A percentile compares a stretch with the other conserved stretches of the same genome.
Conservation (phyloP, 1,140 invertebrate species). For the Leptinotarsa defecta region DNA sequence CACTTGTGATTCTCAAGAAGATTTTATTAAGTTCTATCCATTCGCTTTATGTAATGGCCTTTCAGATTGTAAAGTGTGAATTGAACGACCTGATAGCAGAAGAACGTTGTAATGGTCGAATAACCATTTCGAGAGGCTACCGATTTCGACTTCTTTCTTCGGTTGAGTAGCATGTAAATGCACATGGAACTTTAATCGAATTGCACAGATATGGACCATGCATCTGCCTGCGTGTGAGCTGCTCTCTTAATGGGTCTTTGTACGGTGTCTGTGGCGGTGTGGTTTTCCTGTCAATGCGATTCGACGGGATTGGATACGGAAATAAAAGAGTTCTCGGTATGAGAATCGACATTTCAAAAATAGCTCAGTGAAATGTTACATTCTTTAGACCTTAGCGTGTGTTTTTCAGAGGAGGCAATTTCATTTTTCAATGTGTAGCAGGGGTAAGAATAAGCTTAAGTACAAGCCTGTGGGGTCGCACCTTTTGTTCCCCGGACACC, state of each 20-base stretch:
- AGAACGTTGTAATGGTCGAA: constrained; percentile 33
- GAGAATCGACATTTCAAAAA: too few species aligned
- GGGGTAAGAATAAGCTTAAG: too few species aligned
- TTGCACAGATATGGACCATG: constrained; percentile 16
- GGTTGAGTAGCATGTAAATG: constrained; percentile 24
- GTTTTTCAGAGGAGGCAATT: too few species aligned
- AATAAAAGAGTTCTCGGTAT: too few species aligned
- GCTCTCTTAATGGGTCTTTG: constrained; percentile 11
- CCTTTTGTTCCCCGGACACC: too few species aligned
- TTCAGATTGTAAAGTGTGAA: constrained; percentile 31
- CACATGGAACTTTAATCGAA: constrained; percentile 24
- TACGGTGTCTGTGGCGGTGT: background rate
- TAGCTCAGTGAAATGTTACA: too few species aligned
- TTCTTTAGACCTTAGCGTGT: too few species aligned
- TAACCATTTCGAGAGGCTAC: constrained; percentile 30
- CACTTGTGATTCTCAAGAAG: constrained; percentile 2
- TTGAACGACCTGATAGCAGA: constrained; percentile 34
- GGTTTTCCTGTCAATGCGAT: background rate
- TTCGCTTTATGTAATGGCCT: constrained; percentile 32
- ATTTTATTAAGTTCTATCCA: constrained; percentile 30
- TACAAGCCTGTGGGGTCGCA: too few species aligned
- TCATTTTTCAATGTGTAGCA: too few species aligned
- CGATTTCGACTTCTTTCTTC: constrained; percentile 29
- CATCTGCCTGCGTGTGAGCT: constrained; percentile 10
- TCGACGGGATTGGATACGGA: background rate